Percentiles rank a stretch among this genome's conserved stretches.
Conservation (phyloP, 2,888 invertebrate species). For the Xanthorhoe designata region DNA sequence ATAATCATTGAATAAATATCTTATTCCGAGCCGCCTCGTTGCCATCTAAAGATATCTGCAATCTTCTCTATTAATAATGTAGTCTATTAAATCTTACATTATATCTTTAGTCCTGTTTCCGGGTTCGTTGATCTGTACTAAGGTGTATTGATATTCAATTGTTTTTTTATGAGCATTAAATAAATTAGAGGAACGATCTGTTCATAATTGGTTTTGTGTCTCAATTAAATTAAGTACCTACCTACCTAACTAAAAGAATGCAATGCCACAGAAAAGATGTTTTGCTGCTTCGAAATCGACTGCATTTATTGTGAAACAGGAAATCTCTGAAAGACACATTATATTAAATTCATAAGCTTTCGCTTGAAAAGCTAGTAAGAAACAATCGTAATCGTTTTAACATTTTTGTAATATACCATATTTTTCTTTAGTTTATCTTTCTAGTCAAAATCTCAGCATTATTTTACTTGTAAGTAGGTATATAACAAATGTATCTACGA, state of each 20-base stretch:
- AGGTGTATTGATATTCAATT: conserved; percentile 11
- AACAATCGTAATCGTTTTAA: too few relatives aligned
- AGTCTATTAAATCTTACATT: not conserved
- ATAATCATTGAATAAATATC: conserved; percentile 1
- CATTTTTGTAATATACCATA: too few relatives aligned
- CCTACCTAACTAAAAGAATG: too few relatives aligned
- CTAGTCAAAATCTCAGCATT: too few relatives aligned
- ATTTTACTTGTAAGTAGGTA: too few relatives aligned
- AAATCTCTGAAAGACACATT: too few relatives aligned
- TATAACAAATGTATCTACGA: too few relatives aligned
- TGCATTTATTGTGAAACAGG: too few relatives aligned
- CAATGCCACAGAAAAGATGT: not conserved
- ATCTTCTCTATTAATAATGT: conserved; percentile 1
- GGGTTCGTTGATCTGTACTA: conserved; percentile 19
- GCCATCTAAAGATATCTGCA: conserved; percentile 18
- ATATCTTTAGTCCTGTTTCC: conserved; percentile 11
- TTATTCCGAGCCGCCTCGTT: not conserved
- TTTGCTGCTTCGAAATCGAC: too few relatives aligned
- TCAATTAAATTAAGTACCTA: not conserved
- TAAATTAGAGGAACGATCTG: not conserved
- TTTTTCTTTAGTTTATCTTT: too few relatives aligned
- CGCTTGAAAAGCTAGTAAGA: too few relatives aligned
- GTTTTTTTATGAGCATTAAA: conserved; percentile 3
- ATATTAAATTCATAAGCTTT: too few relatives aligned
- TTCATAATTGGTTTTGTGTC: not conserved